phyloP scores from a whole-genome alignment of 2,888 invertebrate genomes.

The Panorpa germanica region DNA sequence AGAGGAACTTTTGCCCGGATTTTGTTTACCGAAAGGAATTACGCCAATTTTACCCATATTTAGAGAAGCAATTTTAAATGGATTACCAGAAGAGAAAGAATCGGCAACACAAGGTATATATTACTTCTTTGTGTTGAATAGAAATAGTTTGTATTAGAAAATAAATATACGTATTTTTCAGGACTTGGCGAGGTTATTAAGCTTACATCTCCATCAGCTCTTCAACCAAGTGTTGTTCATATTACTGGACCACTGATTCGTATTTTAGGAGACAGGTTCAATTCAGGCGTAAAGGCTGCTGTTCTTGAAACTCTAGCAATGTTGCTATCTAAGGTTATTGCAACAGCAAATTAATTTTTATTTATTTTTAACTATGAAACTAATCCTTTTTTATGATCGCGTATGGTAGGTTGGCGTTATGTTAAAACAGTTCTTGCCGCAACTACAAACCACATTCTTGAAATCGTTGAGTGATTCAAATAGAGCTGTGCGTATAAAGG shows the following conservation, averaged over 20 bases:
- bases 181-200: constrained; percentile 44
- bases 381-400: too few relatives aligned
- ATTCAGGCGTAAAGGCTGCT: constrained; percentile 85
- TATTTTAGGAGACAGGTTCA: constrained; percentile 90
- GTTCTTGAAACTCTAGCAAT: constrained; percentile 86
- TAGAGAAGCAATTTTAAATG: constrained; percentile 90
- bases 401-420: constrained; percentile 85
- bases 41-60: constrained; percentile 87
- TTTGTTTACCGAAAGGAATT: constrained; percentile 87
- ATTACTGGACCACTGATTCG: constrained; percentile 96
- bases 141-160: constrained; percentile 24
- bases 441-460: constrained; percentile 94
- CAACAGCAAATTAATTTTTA: constrained; percentile 27
- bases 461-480: constrained; percentile 86
- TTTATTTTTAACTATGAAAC: neutral
- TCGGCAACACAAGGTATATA: constrained; percentile 83
- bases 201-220: constrained; percentile 66
- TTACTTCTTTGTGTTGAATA: too few relatives aligned
- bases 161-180: neutral
- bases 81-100: constrained; percentile 89
- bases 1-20: constrained; percentile 66
- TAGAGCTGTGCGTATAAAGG: constrained; percentile 72
- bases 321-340: constrained; percentile 80
- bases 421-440: constrained; percentile 95
- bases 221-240: constrained; percentile 90